Evolutionary conservation across 2,797 vertebrate species (phyloP).

Genomic region (Squalus acanthias): DNA sequence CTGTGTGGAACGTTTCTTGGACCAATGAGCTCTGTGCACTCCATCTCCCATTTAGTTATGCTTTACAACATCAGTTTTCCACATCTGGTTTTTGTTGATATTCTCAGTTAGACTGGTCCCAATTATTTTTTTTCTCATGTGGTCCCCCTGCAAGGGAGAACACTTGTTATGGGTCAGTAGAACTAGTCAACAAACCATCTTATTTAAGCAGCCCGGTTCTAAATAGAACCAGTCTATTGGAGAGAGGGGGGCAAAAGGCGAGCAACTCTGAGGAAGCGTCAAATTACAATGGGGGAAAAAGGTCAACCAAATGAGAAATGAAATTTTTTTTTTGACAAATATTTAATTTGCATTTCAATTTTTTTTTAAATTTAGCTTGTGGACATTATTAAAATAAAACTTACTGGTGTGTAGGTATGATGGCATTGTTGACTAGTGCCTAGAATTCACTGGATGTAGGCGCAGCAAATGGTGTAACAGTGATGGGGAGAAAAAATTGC

Average conservation of each 20-base stretch:
- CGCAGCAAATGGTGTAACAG: background rate
- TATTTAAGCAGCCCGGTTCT: background rate
- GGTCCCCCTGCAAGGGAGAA: background rate
- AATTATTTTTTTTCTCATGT: background rate
- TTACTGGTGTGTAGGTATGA: background rate
- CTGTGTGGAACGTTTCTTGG: background rate
- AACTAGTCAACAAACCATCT: background rate
- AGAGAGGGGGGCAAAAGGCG: background rate
- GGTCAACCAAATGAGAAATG: background rate
- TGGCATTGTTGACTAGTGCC: background rate
- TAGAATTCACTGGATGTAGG: background rate
- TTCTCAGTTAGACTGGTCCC: background rate
- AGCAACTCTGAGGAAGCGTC: background rate
- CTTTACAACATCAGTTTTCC: background rate
- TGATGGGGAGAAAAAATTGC: background rate
- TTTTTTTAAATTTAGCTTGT: background rate
- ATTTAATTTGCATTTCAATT: background rate
- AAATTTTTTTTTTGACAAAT: background rate
- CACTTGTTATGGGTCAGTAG: background rate
- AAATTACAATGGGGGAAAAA: background rate
- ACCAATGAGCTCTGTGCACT: background rate
- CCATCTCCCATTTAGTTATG: background rate
- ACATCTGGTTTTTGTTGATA: conserved; percentile 32
- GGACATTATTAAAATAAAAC: background rate
- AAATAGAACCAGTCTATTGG: background rate